A percentile compares a stretch with the other conserved stretches of the same genome.
phyloP scores from a whole-genome alignment of 1,140 invertebrate genomes.

The Drosophila parabipectinata region DNA sequence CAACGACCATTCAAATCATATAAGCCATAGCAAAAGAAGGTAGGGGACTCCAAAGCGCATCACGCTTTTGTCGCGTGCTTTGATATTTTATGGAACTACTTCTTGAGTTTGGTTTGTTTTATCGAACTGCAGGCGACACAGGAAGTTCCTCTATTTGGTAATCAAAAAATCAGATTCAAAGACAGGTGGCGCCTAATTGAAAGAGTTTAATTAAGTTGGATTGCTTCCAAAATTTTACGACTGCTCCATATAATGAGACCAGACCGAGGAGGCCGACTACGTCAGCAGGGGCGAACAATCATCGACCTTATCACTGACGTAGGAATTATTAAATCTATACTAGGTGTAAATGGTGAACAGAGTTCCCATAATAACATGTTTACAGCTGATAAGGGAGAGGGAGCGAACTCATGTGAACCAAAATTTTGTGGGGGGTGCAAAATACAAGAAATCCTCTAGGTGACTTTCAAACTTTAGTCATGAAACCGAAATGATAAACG shows the following conservation, averaged over 20 bases:
- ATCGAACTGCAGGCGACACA: conserved; percentile 32
- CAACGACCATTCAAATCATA: background rate
- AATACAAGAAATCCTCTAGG: conserved; percentile 55
- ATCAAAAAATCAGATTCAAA: conserved; percentile 34
- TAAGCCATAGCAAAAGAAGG: background rate
- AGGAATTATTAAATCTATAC: conserved; percentile 24
- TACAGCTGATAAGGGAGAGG: conserved; percentile 59
- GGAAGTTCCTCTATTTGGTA: conserved; percentile 15
- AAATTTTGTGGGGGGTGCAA: conserved; percentile 20
- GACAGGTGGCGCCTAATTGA: conserved; percentile 44
- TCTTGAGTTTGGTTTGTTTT: conserved; percentile 35
- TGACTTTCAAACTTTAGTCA: conserved; percentile 72
- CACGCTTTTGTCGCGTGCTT: conserved; percentile 53
- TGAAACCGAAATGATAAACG: conserved; percentile 25
- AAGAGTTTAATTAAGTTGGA: conserved; percentile 52
- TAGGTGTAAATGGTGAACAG: conserved; percentile 29
- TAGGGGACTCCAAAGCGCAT: conserved; percentile 28
- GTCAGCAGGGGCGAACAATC: conserved; percentile 26
- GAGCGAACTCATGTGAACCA: background rate
- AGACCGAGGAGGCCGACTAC: conserved; percentile 20
- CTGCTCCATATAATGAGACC: conserved; percentile 5
- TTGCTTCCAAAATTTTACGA: conserved; percentile 7
- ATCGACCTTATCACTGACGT: conserved; percentile 58
- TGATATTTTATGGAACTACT: conserved; percentile 35
- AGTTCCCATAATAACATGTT: conserved; percentile 57